phyloP scores from a whole-genome alignment of 2,888 invertebrate species.

The Bugula neritina region DNA sequence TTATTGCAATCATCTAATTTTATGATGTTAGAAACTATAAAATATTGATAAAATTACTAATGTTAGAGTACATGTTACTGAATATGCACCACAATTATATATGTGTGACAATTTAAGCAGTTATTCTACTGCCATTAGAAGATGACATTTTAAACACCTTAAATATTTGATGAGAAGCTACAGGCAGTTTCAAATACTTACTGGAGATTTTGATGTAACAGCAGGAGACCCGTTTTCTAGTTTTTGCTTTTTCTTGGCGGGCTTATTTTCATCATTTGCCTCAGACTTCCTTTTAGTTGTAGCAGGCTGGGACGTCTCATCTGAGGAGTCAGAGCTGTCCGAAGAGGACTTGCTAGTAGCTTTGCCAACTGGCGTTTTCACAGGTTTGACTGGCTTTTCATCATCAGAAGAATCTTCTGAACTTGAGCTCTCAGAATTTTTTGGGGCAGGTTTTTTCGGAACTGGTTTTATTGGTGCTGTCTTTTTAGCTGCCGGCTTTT shows the following conservation, averaged over 20 bases:
- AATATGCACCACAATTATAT: too few species aligned
- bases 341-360: not conserved
- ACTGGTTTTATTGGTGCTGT: not conserved
- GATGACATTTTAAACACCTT: too few species aligned
- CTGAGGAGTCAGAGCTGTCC: not conserved
- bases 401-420: slow-evolving; percentile 25
- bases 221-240: not conserved
- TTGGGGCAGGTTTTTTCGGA: not conserved
- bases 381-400: slow-evolving; percentile 7
- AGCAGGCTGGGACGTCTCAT: not conserved
- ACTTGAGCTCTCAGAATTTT: slow-evolving; percentile 9
- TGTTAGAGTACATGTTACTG: too few species aligned
- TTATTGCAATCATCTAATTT: too few species aligned
- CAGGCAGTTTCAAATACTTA: too few species aligned
- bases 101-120: too few species aligned
- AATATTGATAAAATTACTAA: too few species aligned
- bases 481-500: slow-evolving; percentile 27
- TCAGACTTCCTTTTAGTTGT: slow-evolving; percentile 2
- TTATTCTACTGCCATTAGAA: too few species aligned
- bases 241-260: not conserved
- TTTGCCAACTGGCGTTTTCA: not conserved
- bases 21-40: too few species aligned
- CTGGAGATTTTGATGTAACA: not conserved
- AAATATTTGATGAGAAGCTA: too few species aligned
- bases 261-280: not conserved